A percentile compares a stretch with the other conserved stretches of the same genome.
phyloP scores from a whole-genome alignment of 1,140 invertebrate species.

The Acromyrmex heyeri region DNA sequence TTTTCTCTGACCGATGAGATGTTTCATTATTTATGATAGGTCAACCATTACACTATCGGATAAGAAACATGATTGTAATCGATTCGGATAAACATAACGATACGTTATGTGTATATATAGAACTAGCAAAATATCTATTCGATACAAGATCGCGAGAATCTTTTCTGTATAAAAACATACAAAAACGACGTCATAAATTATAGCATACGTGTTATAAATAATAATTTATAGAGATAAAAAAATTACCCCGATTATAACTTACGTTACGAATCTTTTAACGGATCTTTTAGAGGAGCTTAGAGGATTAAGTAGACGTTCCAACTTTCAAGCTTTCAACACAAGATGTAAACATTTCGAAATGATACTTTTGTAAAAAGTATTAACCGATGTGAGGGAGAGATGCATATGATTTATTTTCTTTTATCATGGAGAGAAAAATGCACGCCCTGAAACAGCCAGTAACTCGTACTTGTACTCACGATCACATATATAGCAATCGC shows the following conservation, averaged over 20 bases:
- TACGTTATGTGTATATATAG: no score
- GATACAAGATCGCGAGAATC: no score
- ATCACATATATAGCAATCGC: no score
- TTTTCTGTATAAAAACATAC: no score
- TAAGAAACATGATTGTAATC: not conserved
- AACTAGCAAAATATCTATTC: no score
- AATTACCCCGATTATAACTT: not conserved
- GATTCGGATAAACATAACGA: not conserved
- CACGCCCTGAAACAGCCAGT: not conserved
- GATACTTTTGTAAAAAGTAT: not conserved
- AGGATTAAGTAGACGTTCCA: not conserved
- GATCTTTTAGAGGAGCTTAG: not conserved
- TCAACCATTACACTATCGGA: no score
- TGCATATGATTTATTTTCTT: not conserved
- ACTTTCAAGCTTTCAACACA: not conserved
- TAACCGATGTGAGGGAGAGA: not conserved
- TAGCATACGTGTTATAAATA: no score
- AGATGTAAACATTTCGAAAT: not conserved
- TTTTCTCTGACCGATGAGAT: not conserved
- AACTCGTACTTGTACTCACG: no score
- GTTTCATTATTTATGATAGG: no score
- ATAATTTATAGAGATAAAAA: no score
- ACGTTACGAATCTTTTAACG: not conserved
- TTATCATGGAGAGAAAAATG: not conserved
- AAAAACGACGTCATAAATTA: no score